Base-by-base conservation (phyloP, 2,113 vertebrate genomes). In the Pholis gunnellus region DNA sequence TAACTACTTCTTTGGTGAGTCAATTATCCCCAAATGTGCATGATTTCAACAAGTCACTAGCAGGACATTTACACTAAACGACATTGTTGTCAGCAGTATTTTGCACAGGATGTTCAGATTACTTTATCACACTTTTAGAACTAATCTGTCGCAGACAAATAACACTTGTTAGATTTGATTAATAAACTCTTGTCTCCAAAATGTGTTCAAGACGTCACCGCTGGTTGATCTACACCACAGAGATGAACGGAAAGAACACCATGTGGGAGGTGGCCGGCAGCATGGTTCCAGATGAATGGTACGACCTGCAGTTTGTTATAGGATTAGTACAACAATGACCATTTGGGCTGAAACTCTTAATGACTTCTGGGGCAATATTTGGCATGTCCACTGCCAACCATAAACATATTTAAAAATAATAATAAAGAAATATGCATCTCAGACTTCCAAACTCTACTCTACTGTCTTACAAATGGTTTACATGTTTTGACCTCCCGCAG, bases 241-340 rank as follows among this genome's bases (percentile, higher is more conserved):
- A 98, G 91, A 99, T 99, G 98, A 97, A 99, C 11, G 97, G 97
- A 36, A 99, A 96, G 91, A 95, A 94, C 22, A 99, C 97, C 0
- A 79, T 95, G 72, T 99, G 98, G 98, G 95, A 99, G 6, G 85
- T 99, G 66, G 98, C 99, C 83, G 97, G 96, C 86, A 99, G 97
- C 88, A 99, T 99, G 98, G 97, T 99, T 57, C 98, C 98, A 14
- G 94, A 98, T 20, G 98, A 99, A 92, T 99, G 97, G 98, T 99
- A 95, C 0, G 15, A 20, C 27, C 27, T 38, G 2, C 31, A 10
- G 0, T 50, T 60, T 57, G 9, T 22, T 22, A 20, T 5, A 22
- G 9, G 6, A n/a, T 15, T 18, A 14, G 20, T 31, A 4, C 9
- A 57, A 44, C 36, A 66, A 10, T n/a, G 14, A 40, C 18, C 25